Evolutionary conservation across 2,888 invertebrate species (phyloP), one percentile per base, ranked within the genome.

Genomic region (Micropterix aruncella): DNA sequence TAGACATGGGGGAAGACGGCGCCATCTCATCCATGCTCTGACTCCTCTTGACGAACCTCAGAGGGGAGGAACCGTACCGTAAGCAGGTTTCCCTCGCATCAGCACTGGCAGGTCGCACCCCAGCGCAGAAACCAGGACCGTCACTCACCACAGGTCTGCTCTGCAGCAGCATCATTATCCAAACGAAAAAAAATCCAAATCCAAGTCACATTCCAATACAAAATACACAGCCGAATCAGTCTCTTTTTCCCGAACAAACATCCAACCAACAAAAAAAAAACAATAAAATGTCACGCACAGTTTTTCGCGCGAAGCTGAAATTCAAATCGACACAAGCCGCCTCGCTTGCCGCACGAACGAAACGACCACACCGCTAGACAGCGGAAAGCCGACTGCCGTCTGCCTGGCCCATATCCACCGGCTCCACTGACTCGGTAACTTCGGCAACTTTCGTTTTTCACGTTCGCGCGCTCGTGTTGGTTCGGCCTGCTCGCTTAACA

Each of bases 381-480:
- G 62, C 57, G 62, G 58, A 60, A 63, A 60, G 56, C 65, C 66
- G 69, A 70, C 64, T 66, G 65, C 63, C 60, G 60, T 62, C 65
- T 66, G 71, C 65, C 75, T 76, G 75, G 75, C 75, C 75, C 75
- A 77, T 73, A 74, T 75, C 72, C 67, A 62, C 57, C 66, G 66
- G 61, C 63, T 70, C 67, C 57, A 70, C 69, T 66, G 66, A 67
- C 68, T 72, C 62, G 63, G 70, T 68, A 64, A 66, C 64, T 60
- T 72, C 74, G 74, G 73, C 59, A 50, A 57, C 49, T 47, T 51
- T 57, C 61, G 60, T 54, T 53, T 52, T 51, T 48, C 60, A 61
- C 60, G 56, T 52, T 55, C 49, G 49, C 56, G 55, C 57, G 50
- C 53, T 52, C 52, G 53, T 56, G 57, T 57, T 57, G 50, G 56